phyloP scores from a whole-genome alignment of 2,888 invertebrate genomes.

The Amblyjoppa fuscipennis region DNA sequence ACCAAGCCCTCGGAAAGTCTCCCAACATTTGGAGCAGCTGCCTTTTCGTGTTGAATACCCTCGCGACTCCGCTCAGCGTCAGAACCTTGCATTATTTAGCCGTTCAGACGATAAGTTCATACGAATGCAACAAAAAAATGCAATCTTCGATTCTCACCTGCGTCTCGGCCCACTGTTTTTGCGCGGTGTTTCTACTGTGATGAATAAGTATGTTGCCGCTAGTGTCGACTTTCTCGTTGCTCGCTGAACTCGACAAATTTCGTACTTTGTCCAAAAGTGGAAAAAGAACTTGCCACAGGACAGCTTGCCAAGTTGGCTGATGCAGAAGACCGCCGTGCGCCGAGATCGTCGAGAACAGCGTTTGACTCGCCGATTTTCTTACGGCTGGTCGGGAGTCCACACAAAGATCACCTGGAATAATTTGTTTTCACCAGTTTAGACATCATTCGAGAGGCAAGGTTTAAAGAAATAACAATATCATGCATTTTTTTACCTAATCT shows the following conservation, averaged over 20 bases:
- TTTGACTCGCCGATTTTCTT: slow-evolving; percentile 98
- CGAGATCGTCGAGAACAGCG: slow-evolving; percentile 98
- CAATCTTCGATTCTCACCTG: slow-evolving; percentile 87
- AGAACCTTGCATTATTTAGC: slow-evolving; percentile 87
- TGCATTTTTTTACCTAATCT: slow-evolving; percentile 88
- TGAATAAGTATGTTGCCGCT: slow-evolving; percentile 98
- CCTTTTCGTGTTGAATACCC: slow-evolving; percentile 96
- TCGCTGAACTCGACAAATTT: slow-evolving; percentile 90
- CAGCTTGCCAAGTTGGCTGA: slow-evolving; percentile 96
- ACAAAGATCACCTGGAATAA: slow-evolving; percentile 92
- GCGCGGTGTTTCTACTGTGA: slow-evolving; percentile 99
- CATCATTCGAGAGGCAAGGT: background rate
- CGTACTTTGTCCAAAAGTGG: slow-evolving; percentile 97
- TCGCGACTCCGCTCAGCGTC: slow-evolving; percentile 95
- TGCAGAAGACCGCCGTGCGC: slow-evolving; percentile 96
- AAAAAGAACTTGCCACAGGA: slow-evolving; percentile 98
- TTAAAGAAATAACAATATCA: background rate
- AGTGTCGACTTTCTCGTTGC: slow-evolving; percentile 93
- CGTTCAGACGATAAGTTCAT: background rate
- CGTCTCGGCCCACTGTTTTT: slow-evolving; percentile 99
- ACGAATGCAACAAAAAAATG: background rate
- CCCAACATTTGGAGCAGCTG: slow-evolving; percentile 93
- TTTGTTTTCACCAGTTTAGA: background rate
- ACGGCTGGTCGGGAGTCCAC: slow-evolving; percentile 98
- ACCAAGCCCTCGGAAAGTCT: slow-evolving; percentile 98